Evolutionary conservation across 2,113 vertebrate species (phyloP), one percentile per base, ranked within the genome.

Genomic region (Drymodes brunneopygia): DNA sequence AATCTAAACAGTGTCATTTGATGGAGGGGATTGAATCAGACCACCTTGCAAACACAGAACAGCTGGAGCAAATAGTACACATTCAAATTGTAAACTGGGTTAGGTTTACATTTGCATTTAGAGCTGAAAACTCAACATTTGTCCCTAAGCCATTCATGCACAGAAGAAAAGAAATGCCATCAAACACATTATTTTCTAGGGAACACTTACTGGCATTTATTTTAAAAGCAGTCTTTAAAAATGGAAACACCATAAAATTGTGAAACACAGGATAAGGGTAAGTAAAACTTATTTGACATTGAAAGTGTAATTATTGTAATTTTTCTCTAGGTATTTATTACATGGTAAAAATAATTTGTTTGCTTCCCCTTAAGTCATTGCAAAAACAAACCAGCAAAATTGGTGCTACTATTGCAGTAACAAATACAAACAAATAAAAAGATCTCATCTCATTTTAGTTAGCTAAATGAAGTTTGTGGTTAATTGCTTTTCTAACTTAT

Each of bases 391-490:
- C 40, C 57, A 71, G 44, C 7, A 66, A 89, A 84, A 78, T 44
- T 62, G 23, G 50, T 93, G 64, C 45, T 62, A 33, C 35, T 73
- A 44, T 65, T 93, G 64, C 33, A 35, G 71, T 88, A 78, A 77
- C 78, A 81, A 88, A 88, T 15, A 44, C 18, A 95, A 94, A 85
- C 74, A 90, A 91, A 92, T 24, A 74, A 89, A 80, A 87, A 65
- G 11, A 62, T 18, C 24, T 84, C 42, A 56, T 62, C 40, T 19
- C 17, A 40, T 91, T 92, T 92, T 65, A 80, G 74, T 86, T 61
- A 81, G 58, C 47, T 78, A 81, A 73, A 90, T 65, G 3, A 81
- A 81, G 62, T 75, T 60, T 90, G 70, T 67, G 70, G 73, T 79
- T 91, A 91, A 93, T 94, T 79, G 40, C 12, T 64, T 88, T 87